Conservation (phyloP, 2,888 invertebrate genomes). For the Ashinkailepas kermadecensis region DNA sequence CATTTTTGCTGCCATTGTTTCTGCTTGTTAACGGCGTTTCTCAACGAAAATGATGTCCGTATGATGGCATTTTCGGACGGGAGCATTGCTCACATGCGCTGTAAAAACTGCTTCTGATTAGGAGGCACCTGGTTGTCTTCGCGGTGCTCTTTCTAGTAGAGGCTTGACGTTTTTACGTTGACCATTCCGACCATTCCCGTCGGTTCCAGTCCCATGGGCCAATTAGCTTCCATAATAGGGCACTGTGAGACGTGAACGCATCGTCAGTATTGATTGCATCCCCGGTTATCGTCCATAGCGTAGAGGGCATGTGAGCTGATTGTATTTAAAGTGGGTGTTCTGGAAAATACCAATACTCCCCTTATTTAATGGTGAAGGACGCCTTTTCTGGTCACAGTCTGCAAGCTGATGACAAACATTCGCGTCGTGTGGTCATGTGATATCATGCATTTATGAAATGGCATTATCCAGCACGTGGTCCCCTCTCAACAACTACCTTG, state of each 20-base stretch:
- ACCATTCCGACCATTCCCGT: not conserved
- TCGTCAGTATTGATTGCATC: not conserved
- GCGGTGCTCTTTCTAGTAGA: not conserved
- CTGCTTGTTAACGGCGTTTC: not conserved
- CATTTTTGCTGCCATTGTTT: not conserved
- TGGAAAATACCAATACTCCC: no score
- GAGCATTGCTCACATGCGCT: no score
- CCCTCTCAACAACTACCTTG: no score
- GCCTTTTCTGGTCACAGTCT: no score
- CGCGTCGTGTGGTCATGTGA: no score
- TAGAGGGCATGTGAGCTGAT: no score
- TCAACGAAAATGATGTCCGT: not conserved
- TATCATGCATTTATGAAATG: no score
- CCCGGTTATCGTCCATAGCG: no score
- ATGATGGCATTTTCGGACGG: not conserved
- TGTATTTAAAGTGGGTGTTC: no score
- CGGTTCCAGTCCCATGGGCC: not conserved
- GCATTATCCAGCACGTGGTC: no score
- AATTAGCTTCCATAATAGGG: not conserved
- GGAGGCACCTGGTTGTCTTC: not conserved
- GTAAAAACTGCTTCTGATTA: not conserved
- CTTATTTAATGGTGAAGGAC: no score
- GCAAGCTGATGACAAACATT: no score
- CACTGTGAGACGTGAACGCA: not conserved
- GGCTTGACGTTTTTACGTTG: not conserved